phyloP scores from a whole-genome alignment of 2,113 vertebrate genomes.

The Cygnus buccinator region DNA sequence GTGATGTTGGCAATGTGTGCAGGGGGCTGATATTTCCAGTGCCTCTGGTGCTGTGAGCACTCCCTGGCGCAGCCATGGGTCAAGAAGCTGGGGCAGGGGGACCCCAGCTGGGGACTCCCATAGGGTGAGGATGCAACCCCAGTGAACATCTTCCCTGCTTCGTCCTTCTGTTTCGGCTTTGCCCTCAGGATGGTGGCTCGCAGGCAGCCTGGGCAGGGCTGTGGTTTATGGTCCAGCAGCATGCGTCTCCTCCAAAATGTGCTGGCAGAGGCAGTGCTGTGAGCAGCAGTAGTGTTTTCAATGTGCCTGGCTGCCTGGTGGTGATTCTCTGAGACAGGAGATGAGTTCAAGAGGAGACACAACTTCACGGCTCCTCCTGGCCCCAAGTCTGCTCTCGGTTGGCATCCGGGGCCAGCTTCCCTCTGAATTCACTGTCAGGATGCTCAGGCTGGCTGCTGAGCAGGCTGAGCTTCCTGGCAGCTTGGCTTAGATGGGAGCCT shows the following conservation, averaged over 20 bases:
- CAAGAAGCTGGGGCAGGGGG: background rate
- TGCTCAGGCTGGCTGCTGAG: background rate
- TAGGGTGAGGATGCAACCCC: fast-evolving
- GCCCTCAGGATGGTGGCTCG: background rate
- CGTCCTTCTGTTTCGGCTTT: background rate
- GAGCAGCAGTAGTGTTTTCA: fast-evolving
- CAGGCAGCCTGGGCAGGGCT: background rate
- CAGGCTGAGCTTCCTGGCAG: background rate
- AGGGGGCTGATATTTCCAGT: background rate
- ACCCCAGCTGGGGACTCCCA: background rate
- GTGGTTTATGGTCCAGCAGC: fast-evolving
- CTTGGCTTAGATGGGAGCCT: background rate
- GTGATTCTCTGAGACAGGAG: fast-evolving
- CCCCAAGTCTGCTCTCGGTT: background rate
- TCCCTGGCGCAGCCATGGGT: background rate
- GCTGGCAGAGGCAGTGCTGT: background rate
- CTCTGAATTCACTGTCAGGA: background rate
- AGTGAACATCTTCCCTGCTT: background rate
- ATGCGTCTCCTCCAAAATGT: background rate
- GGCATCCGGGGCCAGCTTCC: background rate
- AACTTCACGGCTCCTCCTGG: background rate
- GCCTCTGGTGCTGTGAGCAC: background rate
- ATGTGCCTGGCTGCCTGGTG: fast-evolving
- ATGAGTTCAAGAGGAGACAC: fast-evolving
- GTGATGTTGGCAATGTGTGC: fast-evolving